Conservation (phyloP, 2,113 vertebrate genomes). For the Anolis carolinensis region DNA sequence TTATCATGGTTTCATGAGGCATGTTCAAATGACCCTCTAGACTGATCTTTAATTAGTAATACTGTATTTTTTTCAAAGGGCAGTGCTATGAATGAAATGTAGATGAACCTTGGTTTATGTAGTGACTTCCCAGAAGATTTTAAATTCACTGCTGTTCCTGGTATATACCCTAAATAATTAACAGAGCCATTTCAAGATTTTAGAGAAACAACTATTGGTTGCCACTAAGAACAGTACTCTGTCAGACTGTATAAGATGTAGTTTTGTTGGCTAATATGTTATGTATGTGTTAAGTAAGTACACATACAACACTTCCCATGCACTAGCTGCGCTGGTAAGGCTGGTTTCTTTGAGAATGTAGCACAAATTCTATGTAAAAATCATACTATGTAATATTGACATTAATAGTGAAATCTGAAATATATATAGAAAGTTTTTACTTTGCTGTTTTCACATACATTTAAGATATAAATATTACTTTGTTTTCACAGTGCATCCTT, state of each 20-base stretch:
- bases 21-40: conserved; percentile 67
- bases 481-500: too few species aligned
- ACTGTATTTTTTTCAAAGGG: conserved; percentile 59
- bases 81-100: conserved; percentile 62
- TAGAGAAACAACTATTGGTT: conserved; percentile 63
- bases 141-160: conserved; percentile 66
- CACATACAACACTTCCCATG: neutral
- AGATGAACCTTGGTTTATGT: conserved; percentile 54
- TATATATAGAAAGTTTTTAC: too few species aligned
- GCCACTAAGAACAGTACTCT: conserved; percentile 29
- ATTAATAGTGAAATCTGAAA: too few species aligned
- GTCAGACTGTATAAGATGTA: conserved; percentile 49
- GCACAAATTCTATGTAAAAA: neutral
- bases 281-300: conserved; percentile 28
- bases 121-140: conserved; percentile 67
- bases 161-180: conserved; percentile 69
- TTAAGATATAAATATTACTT: too few species aligned
- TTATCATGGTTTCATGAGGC: conserved; percentile 53
- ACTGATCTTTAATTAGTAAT: conserved; percentile 70
- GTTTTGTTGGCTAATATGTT: conserved; percentile 43
- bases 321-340: neutral
- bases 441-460: too few species aligned
- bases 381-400: too few species aligned
- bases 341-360: neutral
- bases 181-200: conserved; percentile 53